A percentile compares a stretch with the other conserved stretches of the same genome.
These are phyloP conservation scores for Conus canariensis DNA, from an alignment of 2,888 invertebrate genomes.

Conservation along the genomic window DNA sequence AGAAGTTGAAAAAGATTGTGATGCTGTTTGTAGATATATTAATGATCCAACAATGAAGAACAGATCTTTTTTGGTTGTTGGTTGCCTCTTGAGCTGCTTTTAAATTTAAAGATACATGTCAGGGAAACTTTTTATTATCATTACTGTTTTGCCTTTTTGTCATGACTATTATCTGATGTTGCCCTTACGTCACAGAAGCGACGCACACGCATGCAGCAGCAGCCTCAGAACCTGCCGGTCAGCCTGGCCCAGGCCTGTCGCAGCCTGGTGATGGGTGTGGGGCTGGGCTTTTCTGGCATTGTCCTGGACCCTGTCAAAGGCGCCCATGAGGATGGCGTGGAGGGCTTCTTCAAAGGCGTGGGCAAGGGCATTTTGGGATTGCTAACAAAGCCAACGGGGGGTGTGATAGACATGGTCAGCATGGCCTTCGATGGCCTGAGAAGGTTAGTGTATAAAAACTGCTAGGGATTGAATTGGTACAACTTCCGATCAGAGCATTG, in stretches of 20 bases:
- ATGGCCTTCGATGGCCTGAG: slow-evolving; percentile 84
- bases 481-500: too few relatives aligned
- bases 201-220: slow-evolving; percentile 77
- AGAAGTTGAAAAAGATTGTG: too few relatives aligned
- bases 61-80: too few relatives aligned
- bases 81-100: too few relatives aligned
- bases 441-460: slow-evolving; percentile 76
- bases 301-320: slow-evolving; percentile 85
- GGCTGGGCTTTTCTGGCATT: slow-evolving; percentile 84
- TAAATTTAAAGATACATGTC: too few relatives aligned
- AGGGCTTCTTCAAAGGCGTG: slow-evolving; percentile 85
- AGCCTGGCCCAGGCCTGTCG: slow-evolving; percentile 80
- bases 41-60: too few relatives aligned
- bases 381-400: slow-evolving; percentile 82
- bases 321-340: slow-evolving; percentile 84
- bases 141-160: too few relatives aligned
- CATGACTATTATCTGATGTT: too few relatives aligned
- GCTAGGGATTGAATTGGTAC: neutral
- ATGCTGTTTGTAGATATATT: too few relatives aligned
- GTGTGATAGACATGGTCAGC: slow-evolving; percentile 83
- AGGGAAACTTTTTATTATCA: too few relatives aligned
- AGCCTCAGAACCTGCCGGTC: slow-evolving; percentile 78
- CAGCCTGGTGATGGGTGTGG: slow-evolving; percentile 84
- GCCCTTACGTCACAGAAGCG: slow-evolving; percentile 74
- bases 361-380: slow-evolving; percentile 86